Conservation (phyloP, 1,140 invertebrate species). For the Brachionus paranguensis region DNA sequence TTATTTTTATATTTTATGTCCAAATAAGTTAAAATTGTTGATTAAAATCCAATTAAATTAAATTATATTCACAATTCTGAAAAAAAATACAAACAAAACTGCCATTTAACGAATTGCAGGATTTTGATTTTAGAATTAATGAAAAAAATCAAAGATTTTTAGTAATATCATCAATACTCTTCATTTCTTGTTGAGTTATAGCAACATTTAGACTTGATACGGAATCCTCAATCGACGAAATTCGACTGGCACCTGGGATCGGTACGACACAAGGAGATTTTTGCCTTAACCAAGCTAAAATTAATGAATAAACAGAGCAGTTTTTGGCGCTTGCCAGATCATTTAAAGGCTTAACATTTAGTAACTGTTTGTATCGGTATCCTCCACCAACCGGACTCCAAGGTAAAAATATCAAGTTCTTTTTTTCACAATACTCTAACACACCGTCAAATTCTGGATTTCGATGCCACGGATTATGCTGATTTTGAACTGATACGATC, state of each 20-base stretch:
- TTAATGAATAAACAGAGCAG: neutral
- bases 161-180: neutral
- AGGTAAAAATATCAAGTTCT: conserved; percentile 6
- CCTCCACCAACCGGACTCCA: conserved; percentile 11
- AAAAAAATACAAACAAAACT: too few species aligned
- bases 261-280: conserved; percentile 27
- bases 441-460: conserved; percentile 19
- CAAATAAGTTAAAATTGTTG: too few species aligned
- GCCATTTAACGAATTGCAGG: too few species aligned
- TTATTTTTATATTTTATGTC: too few species aligned
- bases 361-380: neutral
- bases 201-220: neutral
- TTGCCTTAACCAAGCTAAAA: neutral
- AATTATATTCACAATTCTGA: too few species aligned
- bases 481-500: conserved; percentile 16
- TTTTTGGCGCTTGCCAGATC: neutral
- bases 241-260: neutral
- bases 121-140: neutral
- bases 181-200: neutral
- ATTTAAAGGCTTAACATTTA: neutral
- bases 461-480: neutral
- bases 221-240: conserved; percentile 14
- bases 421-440: conserved; percentile 21
- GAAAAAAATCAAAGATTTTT: neutral
- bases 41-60: too few species aligned